Base-by-base conservation (phyloP, 2,113 vertebrate genomes). In the Callospermophilus lateralis region DNA sequence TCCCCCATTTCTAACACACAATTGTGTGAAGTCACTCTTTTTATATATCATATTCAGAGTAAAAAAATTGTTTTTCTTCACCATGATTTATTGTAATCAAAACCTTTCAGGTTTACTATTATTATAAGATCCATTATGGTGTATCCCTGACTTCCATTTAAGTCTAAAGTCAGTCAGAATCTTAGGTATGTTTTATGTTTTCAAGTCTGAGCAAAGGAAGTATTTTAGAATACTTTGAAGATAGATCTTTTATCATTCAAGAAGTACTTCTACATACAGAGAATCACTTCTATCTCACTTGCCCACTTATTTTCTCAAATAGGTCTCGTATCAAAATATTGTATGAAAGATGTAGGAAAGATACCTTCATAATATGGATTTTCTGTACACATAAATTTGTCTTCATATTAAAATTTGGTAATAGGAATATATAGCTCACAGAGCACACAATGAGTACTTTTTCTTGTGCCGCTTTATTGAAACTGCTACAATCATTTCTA, bases 51-150 rank as follows among this genome's bases (percentile, higher is more conserved):
- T 12, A 90, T 55, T 96, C 17, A 65, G 32, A 55, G 20, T 61
- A 4, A 22, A 48, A 61, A 28, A 6, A 8, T 20, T 16, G 37
- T 93, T 80, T 97, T 90, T 84, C 48, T 86, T 92, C 78, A 13
- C 20, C 30, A n/a, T 34, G 16, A 39, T 89, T 94, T 92, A 74
- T 67, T 96, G 19, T 63, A 72, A 91, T 84, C 76, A 93, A 97
- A 95, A 55, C 30, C 24, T 74, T 94, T 93, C 39, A 93, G 42
- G 48, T 94, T 48, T 93, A 65, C 20, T 42, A 58, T 74, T 42
- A 58, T 74, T 92, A 42, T 28, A 65, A 58, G 48, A 55, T 28
- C 45, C 70, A 89, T 91, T 84, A 88, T 22, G 24, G 45, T 83
- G 6, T 48, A 84, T 79, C 24, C 10, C 16, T 63, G 37, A 51